phyloP scores from a whole-genome alignment of 2,888 invertebrate genomes.

The Chalcis sispes region DNA sequence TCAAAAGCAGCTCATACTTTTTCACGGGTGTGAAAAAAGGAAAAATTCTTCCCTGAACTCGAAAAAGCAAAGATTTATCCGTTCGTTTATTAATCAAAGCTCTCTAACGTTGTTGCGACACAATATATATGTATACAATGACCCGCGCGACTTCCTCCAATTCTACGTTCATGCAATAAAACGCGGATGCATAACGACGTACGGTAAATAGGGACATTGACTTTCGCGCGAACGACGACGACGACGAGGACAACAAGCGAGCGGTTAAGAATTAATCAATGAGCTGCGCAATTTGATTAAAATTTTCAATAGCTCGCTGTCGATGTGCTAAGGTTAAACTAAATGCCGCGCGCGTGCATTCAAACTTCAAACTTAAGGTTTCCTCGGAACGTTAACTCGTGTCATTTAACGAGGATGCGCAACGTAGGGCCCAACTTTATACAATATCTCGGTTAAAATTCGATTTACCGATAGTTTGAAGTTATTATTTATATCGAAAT shows the following conservation, averaged over 20 bases:
- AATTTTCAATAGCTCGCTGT: neutral
- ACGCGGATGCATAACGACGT: neutral
- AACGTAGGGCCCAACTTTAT: too few relatives aligned
- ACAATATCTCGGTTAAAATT: too few relatives aligned
- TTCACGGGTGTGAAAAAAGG: too few relatives aligned
- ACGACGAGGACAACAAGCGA: neutral
- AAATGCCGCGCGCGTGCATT: neutral
- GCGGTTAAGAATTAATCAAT: too few relatives aligned
- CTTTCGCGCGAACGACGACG: neutral
- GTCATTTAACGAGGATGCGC: too few relatives aligned
- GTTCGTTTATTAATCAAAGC: neutral
- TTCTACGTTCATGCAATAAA: neutral
- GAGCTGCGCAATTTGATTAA: neutral
- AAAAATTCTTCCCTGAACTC: too few relatives aligned
- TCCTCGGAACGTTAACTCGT: neutral
- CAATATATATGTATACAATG: too few relatives aligned
- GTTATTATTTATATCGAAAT: too few relatives aligned
- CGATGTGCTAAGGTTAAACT: slow-evolving; percentile 7
- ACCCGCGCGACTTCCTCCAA: neutral
- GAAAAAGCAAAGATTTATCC: too few relatives aligned
- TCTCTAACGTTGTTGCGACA: neutral
- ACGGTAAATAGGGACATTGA: neutral
- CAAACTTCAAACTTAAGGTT: neutral
- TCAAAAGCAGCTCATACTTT: too few relatives aligned
- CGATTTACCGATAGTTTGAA: too few relatives aligned